Evolutionary conservation across 2,888 invertebrate species (phyloP), one percentile per base, ranked within the genome.

Genomic region (Carpatolechia fugitivella): DNA sequence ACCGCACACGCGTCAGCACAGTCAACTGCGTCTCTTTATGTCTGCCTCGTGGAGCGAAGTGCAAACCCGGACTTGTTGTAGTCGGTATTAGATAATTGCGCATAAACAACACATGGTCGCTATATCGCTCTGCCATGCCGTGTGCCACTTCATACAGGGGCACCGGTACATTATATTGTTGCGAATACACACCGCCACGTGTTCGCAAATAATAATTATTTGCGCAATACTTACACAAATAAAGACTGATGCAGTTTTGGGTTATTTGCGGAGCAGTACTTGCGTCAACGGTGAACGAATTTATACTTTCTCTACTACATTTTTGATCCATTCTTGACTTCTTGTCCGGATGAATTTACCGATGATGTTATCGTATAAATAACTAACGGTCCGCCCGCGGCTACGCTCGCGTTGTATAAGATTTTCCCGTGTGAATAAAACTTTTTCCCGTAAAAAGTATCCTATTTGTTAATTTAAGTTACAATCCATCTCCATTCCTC

Each of bases 21-120:
- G n/a, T n/a, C n/a, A n/a, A n/a, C n/a, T n/a, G 56, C 52, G 47
- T 54, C 58, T 51, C 54, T 50, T 46, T 52, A 52, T 56, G 52
- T 44, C 51, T 53, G 61, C 57, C 61, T 59, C 56, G 62, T 60
- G 58, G 47, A 40, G 41, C 44, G 56, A 46, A 48, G 44, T 48
- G 41, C 30, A 35, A 52, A 33, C 44, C 36, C 52, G 48, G 20
- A 30, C 18, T 41, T 18, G 16, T 16, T 14, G 31, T 31, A 47
- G 38, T 40, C 56, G 55, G 60, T 61, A 58, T 33, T 36, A 59
- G 48, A 58, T 61, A 60, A 65, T 60, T 65, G 61, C 64, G 66
- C 64, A 63, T 54, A 62, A 62, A 48, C 31, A 31, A 20, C 54
- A 16, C 18, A 29, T 5, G 16, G 46, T 10, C 52, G 35, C 35